Evolutionary conservation across 1,140 invertebrate species (phyloP).

Genomic region (Lucilia cuprina): DNA sequence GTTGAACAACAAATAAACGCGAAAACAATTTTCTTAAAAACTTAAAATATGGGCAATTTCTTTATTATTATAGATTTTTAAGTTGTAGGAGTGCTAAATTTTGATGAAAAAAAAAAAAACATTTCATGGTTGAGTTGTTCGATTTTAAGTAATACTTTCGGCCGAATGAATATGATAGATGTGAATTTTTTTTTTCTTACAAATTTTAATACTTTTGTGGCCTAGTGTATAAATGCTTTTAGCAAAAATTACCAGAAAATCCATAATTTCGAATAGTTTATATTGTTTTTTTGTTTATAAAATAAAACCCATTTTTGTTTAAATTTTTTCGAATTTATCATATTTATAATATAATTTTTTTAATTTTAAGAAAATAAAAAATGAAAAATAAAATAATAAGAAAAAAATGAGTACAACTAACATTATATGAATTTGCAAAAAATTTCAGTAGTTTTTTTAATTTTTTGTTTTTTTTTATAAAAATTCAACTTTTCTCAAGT

Average conservation of each 20-base stretch:
- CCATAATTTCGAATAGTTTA: background rate
- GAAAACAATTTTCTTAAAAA: no score
- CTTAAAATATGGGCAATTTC: no score
- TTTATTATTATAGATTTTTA: no score
- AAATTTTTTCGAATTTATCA: slow-evolving; percentile 29
- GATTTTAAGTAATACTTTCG: no score
- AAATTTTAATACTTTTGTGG: no score
- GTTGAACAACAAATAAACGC: no score
- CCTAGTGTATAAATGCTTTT: no score
- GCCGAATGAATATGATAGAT: no score
- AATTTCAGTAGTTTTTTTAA: slow-evolving; percentile 17
- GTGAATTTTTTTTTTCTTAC: no score
- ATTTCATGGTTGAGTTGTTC: no score
- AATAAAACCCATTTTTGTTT: slow-evolving; percentile 27
- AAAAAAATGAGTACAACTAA: slow-evolving; percentile 33
- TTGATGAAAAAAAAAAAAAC: no score
- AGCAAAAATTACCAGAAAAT: background rate
- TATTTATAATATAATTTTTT: slow-evolving; percentile 32
- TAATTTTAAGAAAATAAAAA: slow-evolving; percentile 34
- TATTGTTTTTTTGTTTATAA: background rate
- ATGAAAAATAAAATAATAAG: slow-evolving; percentile 32
- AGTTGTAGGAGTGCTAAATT: no score
- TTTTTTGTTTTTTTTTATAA: slow-evolving; percentile 14
- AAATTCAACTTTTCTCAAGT: slow-evolving; percentile 27
- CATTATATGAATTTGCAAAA: slow-evolving; percentile 32